A percentile compares a stretch with the other conserved stretches of the same genome.
Conservation (phyloP, 2,797 vertebrate species). For the Pangasius mekongensis region DNA sequence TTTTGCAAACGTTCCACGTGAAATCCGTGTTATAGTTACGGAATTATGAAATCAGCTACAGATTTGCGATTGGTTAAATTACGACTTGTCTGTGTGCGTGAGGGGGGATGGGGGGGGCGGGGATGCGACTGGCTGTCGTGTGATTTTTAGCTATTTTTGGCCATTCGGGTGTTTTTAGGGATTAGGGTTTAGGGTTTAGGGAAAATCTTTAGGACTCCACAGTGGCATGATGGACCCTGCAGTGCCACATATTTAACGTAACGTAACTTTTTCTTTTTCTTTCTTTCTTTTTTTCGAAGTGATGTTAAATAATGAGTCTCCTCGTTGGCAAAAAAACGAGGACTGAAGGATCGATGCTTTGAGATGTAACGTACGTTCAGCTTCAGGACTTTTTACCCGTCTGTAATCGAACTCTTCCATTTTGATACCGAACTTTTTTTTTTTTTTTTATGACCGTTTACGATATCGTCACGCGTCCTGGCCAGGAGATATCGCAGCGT, state of each 20-base stretch:
- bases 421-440: background rate
- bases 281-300: background rate
- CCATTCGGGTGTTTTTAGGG: background rate
- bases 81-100: background rate
- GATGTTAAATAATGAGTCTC: background rate
- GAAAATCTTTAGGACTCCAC: background rate
- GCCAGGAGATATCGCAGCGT: background rate
- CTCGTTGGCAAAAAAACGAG: background rate
- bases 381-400: background rate
- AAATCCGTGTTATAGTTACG: background rate
- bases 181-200: background rate
- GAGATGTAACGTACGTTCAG: no score
- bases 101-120: rapidly evolving
- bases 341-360: background rate
- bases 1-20: background rate
- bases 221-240: background rate
- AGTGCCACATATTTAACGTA: background rate
- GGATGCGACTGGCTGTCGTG: background rate
- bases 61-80: background rate
- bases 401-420: background rate
- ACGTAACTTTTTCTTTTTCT: background rate
- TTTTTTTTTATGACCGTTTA: background rate
- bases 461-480: background rate
- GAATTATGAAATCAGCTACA: background rate
- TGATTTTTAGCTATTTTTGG: background rate